Conservation (phyloP, 2,113 vertebrate genomes). For the Corvus hawaiiensis region DNA sequence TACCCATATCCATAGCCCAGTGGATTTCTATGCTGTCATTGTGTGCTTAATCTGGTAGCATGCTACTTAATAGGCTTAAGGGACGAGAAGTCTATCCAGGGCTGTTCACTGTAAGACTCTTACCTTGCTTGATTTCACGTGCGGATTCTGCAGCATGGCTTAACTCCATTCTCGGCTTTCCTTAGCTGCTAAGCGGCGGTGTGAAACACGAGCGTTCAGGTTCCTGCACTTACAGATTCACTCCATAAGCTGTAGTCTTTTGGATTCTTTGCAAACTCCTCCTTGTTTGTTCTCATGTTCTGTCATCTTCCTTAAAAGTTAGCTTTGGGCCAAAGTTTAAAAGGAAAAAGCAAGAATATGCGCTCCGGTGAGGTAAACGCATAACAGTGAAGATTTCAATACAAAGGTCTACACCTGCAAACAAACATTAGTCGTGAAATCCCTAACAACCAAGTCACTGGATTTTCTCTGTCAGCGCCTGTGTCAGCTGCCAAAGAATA, state of each 20-base stretch:
- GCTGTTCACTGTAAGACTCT: constrained; percentile 54
- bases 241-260: constrained; percentile 47
- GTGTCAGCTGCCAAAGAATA: constrained; percentile 96
- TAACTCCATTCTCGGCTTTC: background rate
- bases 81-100: constrained; percentile 50
- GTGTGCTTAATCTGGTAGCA: constrained; percentile 64
- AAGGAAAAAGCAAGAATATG: constrained; percentile 35
- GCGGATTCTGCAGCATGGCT: constrained; percentile 46
- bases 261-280: constrained; percentile 31
- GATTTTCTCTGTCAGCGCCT: constrained; percentile 89
- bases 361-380: constrained; percentile 65
- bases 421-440: constrained; percentile 81
- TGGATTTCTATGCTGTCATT: constrained; percentile 66
- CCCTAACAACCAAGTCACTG: constrained; percentile 87
- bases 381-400: constrained; percentile 56
- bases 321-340: constrained; percentile 76
- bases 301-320: constrained; percentile 69
- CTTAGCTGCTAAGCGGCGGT: constrained; percentile 16
- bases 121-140: constrained; percentile 47
- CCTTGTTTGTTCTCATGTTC: constrained; percentile 41
- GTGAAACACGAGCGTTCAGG: constrained; percentile 42
- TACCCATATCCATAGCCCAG: constrained; percentile 68
- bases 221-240: background rate
- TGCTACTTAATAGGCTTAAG: constrained; percentile 66
- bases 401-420: constrained; percentile 69